Conservation (phyloP, 2,113 vertebrate species). For the Chaenogobius annularis region DNA sequence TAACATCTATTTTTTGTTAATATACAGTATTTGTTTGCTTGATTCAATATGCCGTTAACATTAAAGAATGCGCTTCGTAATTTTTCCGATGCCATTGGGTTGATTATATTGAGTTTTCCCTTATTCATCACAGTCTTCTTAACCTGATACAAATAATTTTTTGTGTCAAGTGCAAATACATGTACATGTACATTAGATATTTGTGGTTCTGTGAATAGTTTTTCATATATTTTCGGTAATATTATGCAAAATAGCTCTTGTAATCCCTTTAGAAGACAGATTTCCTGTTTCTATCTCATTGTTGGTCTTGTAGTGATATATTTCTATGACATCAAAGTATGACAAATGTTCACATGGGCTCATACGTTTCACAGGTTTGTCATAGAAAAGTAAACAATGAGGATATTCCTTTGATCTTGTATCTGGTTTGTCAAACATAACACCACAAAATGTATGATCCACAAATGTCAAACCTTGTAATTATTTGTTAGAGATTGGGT, state of each 20-base stretch:
- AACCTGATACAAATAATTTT: background rate
- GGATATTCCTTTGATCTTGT: background rate
- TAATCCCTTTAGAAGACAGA: background rate
- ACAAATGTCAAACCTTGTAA: no score
- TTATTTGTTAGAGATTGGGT: no score
- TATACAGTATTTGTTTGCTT: no score
- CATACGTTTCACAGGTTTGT: constrained; percentile 13
- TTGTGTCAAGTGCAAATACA: background rate
- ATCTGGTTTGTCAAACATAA: background rate
- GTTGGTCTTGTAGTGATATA: constrained; percentile 18
- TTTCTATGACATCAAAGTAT: constrained; percentile 33
- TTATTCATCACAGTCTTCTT: no score
- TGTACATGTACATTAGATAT: background rate
- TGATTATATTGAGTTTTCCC: no score
- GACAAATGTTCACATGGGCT: constrained; percentile 9
- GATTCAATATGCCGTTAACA: no score
- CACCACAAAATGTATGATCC: background rate
- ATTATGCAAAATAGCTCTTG: constrained; percentile 21
- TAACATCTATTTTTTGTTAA: no score
- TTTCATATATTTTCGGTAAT: constrained; percentile 8
- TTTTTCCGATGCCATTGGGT: no score
- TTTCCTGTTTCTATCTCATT: constrained; percentile 7
- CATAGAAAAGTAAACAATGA: background rate
- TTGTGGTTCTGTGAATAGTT: constrained; percentile 1
- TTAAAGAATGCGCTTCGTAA: no score